Base-by-base conservation (phyloP, 2,113 vertebrate species). In the Apodemus sylvaticus region DNA sequence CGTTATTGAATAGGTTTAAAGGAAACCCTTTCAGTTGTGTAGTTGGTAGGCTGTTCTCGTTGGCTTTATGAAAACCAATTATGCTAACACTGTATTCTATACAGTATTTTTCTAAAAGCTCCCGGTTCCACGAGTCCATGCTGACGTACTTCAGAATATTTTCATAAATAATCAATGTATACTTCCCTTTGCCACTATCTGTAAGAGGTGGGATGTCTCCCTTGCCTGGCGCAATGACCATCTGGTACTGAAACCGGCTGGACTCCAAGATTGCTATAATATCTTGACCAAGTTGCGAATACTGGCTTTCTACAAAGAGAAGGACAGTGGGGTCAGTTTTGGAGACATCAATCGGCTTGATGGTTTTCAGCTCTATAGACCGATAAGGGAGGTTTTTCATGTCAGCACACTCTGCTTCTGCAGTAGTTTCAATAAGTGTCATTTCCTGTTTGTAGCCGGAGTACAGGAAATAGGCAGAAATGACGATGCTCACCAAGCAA, bases 241-340 rank as follows among this genome's bases (percentile, higher is more conserved):
- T 99, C 66, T 99, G 99, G 97, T 99, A 99, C 79, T 97, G 99
- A 97, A 99, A 99, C 89, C 99, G 99, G 91, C 99, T 99, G 53
- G 99, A 99, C 97, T 99, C 99, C 4, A 99, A 97, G 92, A 99
- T 99, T 82, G 99, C 99, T 95, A 99, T 98, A 86, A 99, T 99
- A 90, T 99, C 99, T 98, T 99, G 99, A 31, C 99, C 99, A 20
- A 99, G 98, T 97, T 99, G 99, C 24, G 99, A 99, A 96, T 99
- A 99, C 92, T 99, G 99, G 90, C 99, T 99, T 95, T 99, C 99
- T 96, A 99, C 99, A 3, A 99, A 99, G 7, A 99, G 99, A 77
- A 99, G 99, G 39, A 99, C 98, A 0, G 98, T 99, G 0, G 99
- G 99, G 10, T 99, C 99, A 3, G 99, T 99, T 95, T 98, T 99